phyloP scores from a whole-genome alignment of 2,797 vertebrate species.

The Gymnodraco acuticeps region DNA sequence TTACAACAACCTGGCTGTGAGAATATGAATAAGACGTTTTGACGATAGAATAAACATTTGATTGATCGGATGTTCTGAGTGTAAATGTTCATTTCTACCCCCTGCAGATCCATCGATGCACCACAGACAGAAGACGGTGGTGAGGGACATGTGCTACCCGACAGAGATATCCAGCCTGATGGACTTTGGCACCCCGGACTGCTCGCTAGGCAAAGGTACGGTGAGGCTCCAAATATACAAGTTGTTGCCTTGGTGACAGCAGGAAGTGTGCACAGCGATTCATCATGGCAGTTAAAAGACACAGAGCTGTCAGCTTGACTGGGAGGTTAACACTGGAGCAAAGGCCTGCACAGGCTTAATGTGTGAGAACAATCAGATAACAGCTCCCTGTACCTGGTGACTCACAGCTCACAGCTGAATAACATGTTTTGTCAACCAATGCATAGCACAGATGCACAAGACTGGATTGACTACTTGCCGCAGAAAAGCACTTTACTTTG shows the following conservation, averaged over 20 bases:
- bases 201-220: constrained; percentile 85
- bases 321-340: constrained; percentile 54
- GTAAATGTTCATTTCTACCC: constrained; percentile 2
- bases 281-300: constrained; percentile 67
- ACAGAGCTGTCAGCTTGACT: constrained; percentile 58
- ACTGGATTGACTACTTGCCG: constrained; percentile 30
- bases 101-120: constrained; percentile 78
- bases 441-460: background rate
- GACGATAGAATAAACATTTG: background rate
- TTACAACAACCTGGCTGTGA: constrained; percentile 2
- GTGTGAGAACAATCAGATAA: constrained; percentile 65
- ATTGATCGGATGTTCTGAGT: constrained; percentile 4
- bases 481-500: constrained; percentile 41
- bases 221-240: constrained; percentile 34
- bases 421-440: constrained; percentile 37
- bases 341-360: constrained; percentile 46
- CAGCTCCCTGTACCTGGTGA: constrained; percentile 33
- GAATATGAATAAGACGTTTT: constrained; percentile 8
- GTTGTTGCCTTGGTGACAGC: constrained; percentile 73
- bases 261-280: constrained; percentile 64
- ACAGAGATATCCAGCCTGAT: constrained; percentile 85
- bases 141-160: constrained; percentile 86
- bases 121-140: constrained; percentile 81
- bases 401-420: constrained; percentile 23
- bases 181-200: constrained; percentile 86